A percentile compares a stretch with the other conserved stretches of the same genome.
Evolutionary conservation across 2,888 invertebrate species (phyloP).

Genomic region (Anodontia alba): DNA sequence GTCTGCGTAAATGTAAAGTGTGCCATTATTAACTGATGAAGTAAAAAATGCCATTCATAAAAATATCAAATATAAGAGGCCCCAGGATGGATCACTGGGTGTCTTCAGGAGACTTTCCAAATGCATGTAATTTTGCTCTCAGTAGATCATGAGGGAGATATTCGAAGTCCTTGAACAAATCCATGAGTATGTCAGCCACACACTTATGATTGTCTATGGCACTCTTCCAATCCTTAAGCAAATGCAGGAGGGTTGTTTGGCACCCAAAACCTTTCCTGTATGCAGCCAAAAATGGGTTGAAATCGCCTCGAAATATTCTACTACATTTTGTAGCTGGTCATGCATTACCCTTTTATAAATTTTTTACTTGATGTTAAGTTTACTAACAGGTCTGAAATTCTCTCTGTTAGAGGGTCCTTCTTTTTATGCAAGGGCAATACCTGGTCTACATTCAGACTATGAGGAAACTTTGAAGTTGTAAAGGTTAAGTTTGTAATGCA

Average conservation of each 20-base stretch:
- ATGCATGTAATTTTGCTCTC: not conserved
- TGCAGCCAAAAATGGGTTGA: not conserved
- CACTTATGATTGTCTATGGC: not conserved
- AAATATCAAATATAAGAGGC: not conserved
- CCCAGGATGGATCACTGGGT: not conserved
- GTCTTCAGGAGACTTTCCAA: not conserved
- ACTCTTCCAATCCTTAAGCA: not conserved
- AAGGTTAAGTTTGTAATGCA: not conserved
- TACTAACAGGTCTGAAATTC: not conserved
- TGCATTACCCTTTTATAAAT: not conserved
- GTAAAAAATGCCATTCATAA: not conserved
- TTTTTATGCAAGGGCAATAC: not conserved
- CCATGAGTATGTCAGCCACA: not conserved
- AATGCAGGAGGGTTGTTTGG: not conserved
- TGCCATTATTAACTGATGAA: not conserved
- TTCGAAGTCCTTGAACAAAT: not conserved
- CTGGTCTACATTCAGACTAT: not conserved
- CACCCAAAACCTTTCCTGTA: not conserved
- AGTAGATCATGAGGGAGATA: not conserved
- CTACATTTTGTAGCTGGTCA: not conserved
- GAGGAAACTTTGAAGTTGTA: not conserved
- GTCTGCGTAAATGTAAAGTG: not conserved
- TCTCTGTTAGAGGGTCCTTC: not conserved
- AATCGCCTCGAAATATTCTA: not conserved
- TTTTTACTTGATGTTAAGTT: not conserved